Base-by-base conservation (phyloP, 2,888 invertebrate species). In the Nomada ferruginata region DNA sequence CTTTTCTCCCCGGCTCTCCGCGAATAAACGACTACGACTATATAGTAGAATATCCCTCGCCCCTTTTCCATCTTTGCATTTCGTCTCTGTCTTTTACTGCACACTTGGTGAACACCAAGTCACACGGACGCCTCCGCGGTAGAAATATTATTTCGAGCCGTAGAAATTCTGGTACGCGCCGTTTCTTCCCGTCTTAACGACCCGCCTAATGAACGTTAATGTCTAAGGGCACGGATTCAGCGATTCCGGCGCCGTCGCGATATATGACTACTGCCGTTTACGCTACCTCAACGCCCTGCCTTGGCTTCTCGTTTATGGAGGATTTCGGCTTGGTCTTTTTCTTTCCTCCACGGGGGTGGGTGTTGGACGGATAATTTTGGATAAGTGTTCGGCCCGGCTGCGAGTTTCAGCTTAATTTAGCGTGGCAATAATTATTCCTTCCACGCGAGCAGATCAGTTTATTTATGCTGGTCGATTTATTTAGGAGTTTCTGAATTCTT, bases 131-230 rank as follows among this genome's bases (percentile, higher is more conserved):
- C 79, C 84, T 82, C 72, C 75, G 66, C 70, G 53, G 66, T 64
- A 76, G 64, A 87, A 87, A 85, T 87, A 87, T 86, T 82, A 88
- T 86, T 84, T 82, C 78, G 70, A 69, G 59, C 53, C 53, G 74
- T 75, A 80, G 80, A 81, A 84, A 82, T 79, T 66, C 72, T 74
- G 73, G 75, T 61, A 68, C 79, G 60, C 64, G 77, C 15, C 79
- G 60, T 82, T 83, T 57, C 70, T 82, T 71, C 57, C 53, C 36
- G 78, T 71, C 57, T 79, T 81, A 87, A 87, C 63, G 82, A 83
- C 23, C 70, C 52, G 57, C 60, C 80, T 86, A 83, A 87, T 86
- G 79, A 88, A 82, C 86, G 74, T 61, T 70, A 76, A 85, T 68
- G 76, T 82, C 80, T 64, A 66, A 74, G 70, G 75, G 42, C 73